phyloP scores from a whole-genome alignment of 2,797 vertebrate genomes.

The Bryconaethiops microstoma region DNA sequence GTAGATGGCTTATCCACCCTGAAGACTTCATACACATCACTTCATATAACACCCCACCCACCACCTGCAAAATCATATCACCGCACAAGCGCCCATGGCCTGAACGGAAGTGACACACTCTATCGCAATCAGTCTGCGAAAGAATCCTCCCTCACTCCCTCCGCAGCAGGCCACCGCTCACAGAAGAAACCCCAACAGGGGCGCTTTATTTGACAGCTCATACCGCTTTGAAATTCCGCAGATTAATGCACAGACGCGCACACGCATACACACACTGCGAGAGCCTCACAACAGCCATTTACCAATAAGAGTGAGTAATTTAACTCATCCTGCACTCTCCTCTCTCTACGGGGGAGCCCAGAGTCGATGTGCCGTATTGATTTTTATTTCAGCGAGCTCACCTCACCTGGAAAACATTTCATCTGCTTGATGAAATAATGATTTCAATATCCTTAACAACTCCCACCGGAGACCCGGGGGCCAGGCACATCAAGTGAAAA shows the following conservation, averaged over 20 bases:
- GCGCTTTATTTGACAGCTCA: constrained; percentile 1
- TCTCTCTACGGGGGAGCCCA: constrained; percentile 6
- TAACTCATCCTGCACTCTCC: constrained; percentile 37
- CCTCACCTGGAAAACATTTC: constrained; percentile 56
- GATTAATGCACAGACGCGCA: neutral
- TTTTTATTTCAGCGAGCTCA: constrained; percentile 45
- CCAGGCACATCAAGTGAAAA: constrained; percentile 4
- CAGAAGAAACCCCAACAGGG: neutral
- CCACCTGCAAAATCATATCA: neutral
- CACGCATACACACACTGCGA: constrained; percentile 22
- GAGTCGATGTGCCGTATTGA: constrained; percentile 42
- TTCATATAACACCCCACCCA: constrained; percentile 12
- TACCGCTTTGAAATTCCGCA: neutral
- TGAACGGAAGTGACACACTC: neutral
- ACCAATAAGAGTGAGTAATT: constrained; percentile 45
- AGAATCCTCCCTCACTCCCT: constrained; percentile 7
- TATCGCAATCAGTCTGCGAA: neutral
- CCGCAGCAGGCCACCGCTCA: neutral
- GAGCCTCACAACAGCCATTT: constrained; percentile 21
- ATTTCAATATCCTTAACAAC: constrained; percentile 59
- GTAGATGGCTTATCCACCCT: neutral
- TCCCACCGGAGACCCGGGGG: constrained; percentile 8
- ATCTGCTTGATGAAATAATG: constrained; percentile 65
- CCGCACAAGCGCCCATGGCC: neutral
- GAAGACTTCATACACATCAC: constrained; percentile 16